Conservation (phyloP, 2,797 vertebrate species). For the Enteromius argenteus region DNA sequence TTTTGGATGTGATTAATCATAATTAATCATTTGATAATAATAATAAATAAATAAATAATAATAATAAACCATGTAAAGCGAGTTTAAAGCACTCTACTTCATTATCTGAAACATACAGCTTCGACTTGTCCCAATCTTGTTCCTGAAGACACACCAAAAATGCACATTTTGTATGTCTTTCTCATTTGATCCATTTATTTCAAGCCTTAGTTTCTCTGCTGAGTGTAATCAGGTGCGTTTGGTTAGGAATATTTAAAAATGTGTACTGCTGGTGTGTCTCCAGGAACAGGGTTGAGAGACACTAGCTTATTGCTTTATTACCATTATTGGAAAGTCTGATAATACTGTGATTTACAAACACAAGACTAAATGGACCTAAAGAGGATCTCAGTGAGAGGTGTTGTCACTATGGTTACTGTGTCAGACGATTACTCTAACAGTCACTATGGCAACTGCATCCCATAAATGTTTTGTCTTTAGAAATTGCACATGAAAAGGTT, state of each 20-base stretch:
- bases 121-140: background rate
- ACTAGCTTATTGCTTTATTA: background rate
- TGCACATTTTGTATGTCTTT: background rate
- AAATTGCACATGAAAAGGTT: slow-evolving; percentile 36
- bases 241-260: background rate
- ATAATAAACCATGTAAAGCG: background rate
- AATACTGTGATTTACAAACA: slow-evolving; percentile 22
- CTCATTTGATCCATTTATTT: background rate
- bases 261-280: background rate
- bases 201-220: background rate
- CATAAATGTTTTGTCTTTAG: slow-evolving; percentile 65
- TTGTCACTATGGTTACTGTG: slow-evolving; percentile 78
- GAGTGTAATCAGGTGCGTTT: background rate
- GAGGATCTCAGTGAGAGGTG: slow-evolving; percentile 55
- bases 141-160: background rate
- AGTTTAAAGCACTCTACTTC: background rate
- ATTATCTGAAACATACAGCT: background rate
- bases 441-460: slow-evolving; percentile 75
- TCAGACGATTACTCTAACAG: slow-evolving; percentile 67
- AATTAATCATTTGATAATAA: no score
- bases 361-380: slow-evolving; percentile 51
- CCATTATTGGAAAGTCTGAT: background rate
- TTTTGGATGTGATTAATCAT: no score
- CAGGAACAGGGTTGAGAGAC: background rate
- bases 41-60: background rate